Conservation (phyloP, 2,113 vertebrate genomes). For the Varanus salvator region DNA sequence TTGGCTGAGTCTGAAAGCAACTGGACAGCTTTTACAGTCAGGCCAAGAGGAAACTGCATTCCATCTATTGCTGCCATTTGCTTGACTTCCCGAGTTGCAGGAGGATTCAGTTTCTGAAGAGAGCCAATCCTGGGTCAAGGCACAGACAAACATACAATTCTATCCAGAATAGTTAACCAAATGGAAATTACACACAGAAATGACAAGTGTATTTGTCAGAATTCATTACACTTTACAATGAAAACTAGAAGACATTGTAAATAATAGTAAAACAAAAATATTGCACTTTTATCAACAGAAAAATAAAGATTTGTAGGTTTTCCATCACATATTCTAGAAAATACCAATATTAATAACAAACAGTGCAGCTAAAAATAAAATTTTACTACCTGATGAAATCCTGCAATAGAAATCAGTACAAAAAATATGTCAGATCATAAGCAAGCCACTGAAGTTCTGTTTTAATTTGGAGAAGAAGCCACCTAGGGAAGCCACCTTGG, state of each 20-base stretch:
- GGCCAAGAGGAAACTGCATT: no score
- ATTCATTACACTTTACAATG: neutral
- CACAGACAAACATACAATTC: neutral
- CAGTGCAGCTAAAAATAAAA: constrained; percentile 57
- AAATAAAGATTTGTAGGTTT: neutral
- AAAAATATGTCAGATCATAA: constrained; percentile 1
- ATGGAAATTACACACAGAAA: neutral
- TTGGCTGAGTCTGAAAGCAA: no score
- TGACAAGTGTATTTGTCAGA: neutral
- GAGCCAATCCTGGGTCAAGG: no score
- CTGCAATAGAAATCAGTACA: constrained; percentile 23
- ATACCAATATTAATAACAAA: constrained; percentile 47
- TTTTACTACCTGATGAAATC: constrained; percentile 63
- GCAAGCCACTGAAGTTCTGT: fast-evolving
- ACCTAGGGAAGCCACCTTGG: no score
- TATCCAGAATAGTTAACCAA: neutral
- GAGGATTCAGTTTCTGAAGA: no score
- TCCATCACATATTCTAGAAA: constrained; percentile 36
- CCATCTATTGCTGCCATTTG: no score
- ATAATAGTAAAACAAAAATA: neutral
- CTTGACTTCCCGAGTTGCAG: no score
- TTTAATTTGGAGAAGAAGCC: neutral
- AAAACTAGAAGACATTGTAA: neutral
- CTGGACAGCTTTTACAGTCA: no score
- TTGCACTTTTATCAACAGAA: constrained; percentile 9